Base-by-base conservation (phyloP, 2,113 vertebrate species). In the Pelobates fuscus region DNA sequence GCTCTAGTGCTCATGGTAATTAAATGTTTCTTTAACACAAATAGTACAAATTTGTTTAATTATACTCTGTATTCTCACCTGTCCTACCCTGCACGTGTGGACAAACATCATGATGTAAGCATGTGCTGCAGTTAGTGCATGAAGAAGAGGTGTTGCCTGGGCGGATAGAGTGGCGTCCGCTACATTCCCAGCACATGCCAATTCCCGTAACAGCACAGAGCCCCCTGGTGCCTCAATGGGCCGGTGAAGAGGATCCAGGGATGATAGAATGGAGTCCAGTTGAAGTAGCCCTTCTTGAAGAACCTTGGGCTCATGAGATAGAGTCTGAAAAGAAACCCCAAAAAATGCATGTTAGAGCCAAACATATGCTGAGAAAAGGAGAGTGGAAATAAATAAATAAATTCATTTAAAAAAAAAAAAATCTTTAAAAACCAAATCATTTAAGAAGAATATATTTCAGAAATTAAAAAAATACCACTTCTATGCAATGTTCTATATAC, bases 91-190 rank as follows among this genome's bases (percentile, higher is more conserved):
- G 82, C 96, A 98, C 21, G 95, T 98, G 80, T 97, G 96, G 59
- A 97, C 96, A 69, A 98, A 98, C 96, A 98, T 97, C 84, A 98
- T 95, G 87, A 98, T 98, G 88, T 97, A 97, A n/a, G 96, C 96
- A 1, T 98, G 95, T 0, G 96, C 96, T 1, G 96, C 95, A 1
- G 95, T 96, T 15, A 98, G 93, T 0, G 96, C 93, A 71, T 98
- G 95, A 7, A 98, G 88, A 54, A 98, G 87, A 2, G 96, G 96
- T 1, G 95, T 97, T 63, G 96, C 95, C 63, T 93, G 94, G 21
- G 95, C 96, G 0, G 95, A 97, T n/a, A 97, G 86, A 0, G 96
- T 96, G 75, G 95, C 94, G 8, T 97, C 95, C 0, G 93, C 88
- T 64, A 96, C 94, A 32, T 94, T 93, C 41, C 95, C 95, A 0